Evolutionary conservation across 2,797 vertebrate species (phyloP).

Genomic region (Sylvia borin): DNA sequence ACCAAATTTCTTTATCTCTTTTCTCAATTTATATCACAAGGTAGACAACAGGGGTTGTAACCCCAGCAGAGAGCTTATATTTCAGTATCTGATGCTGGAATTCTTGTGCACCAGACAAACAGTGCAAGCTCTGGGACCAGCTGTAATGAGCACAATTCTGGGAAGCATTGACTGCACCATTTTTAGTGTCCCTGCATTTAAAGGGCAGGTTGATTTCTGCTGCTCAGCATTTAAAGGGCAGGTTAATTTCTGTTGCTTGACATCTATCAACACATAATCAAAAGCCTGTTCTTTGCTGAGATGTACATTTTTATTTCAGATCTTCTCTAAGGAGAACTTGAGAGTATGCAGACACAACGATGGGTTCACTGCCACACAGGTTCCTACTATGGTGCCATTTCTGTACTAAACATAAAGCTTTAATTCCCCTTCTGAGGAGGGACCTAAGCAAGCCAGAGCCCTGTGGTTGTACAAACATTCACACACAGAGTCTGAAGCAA

Average conservation of each 20-base stretch:
- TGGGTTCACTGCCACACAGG: background rate
- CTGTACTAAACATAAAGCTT: background rate
- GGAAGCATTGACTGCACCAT: background rate
- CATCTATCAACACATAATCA: background rate
- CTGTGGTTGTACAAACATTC: slow-evolving; percentile 26
- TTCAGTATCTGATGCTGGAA: background rate
- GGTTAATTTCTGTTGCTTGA: background rate
- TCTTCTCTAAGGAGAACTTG: background rate
- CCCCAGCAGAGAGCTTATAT: background rate
- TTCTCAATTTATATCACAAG: background rate
- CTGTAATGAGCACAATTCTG: background rate
- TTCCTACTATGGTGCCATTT: background rate
- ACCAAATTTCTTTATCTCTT: background rate
- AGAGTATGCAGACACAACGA: background rate
- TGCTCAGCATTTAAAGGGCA: background rate
- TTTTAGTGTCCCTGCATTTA: slow-evolving; percentile 27
- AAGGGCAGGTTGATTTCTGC: slow-evolving; percentile 28
- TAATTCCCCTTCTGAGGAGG: background rate
- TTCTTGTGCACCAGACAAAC: background rate
- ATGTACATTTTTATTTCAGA: background rate
- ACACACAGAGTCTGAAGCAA: slow-evolving; percentile 1
- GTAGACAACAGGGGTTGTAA: background rate
- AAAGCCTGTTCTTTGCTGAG: background rate
- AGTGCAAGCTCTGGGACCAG: background rate
- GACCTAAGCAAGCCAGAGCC: background rate